phyloP scores from a whole-genome alignment of 2,888 invertebrate species.

The Ashinkailepas kermadecensis region DNA sequence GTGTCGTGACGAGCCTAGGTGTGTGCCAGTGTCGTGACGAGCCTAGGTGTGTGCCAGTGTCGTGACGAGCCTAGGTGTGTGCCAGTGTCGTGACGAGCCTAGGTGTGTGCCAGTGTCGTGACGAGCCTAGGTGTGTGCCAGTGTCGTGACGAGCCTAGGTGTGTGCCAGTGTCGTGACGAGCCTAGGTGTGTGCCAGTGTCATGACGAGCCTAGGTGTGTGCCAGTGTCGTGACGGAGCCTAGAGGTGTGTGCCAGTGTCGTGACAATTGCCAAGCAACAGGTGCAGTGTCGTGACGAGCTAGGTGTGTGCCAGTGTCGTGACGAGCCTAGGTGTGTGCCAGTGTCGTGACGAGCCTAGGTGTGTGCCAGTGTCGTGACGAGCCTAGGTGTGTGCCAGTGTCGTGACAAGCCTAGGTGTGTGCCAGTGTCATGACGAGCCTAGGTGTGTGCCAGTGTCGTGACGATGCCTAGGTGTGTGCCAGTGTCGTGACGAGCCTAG shows the following conservation, averaged over 20 bases:
- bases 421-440: too few species aligned
- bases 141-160: background rate
- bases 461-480: too few species aligned
- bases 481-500: background rate
- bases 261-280: too few species aligned
- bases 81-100: background rate
- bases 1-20: background rate
- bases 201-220: background rate
- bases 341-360: background rate
- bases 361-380: background rate
- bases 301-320: background rate
- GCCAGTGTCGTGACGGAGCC: constrained; percentile 25
- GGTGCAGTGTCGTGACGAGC: too few species aligned
- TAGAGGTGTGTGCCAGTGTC: constrained; percentile 10
- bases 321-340: background rate
- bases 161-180: background rate
- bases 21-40: background rate
- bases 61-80: background rate
- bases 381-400: background rate
- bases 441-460: constrained; percentile 10
- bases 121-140: background rate
- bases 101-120: background rate
- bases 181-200: background rate
- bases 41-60: background rate
- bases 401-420: too few species aligned